These are phyloP conservation scores for Spodoptera littoralis DNA, from an alignment of 2,888 invertebrate species.

Conservation along the genomic window DNA sequence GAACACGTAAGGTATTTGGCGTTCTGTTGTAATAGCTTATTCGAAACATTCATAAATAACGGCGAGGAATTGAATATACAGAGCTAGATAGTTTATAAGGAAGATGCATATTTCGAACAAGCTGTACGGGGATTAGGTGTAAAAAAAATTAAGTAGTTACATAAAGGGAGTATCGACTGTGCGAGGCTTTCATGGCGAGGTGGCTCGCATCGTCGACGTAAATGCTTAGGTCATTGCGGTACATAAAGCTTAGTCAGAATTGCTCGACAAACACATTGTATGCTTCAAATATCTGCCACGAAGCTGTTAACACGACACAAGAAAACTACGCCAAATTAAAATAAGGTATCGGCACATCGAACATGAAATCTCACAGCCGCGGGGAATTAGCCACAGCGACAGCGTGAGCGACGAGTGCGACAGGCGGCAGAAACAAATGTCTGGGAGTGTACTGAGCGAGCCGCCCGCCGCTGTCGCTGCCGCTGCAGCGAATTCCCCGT, in stretches of 20 bases:
- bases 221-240: conserved; percentile 28
- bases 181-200: conserved; percentile 13
- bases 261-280: conserved; percentile 19
- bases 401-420: too few relatives aligned
- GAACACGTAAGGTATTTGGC: conserved; percentile 74
- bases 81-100: conserved; percentile 4
- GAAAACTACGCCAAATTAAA: conserved; percentile 47
- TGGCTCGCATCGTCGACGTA: conserved; percentile 26
- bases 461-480: too few relatives aligned
- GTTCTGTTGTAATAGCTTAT: conserved; percentile 34
- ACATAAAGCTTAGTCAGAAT: conserved; percentile 36
- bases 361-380: conserved; percentile 29
- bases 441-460: too few relatives aligned
- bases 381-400: too few relatives aligned
- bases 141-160: conserved; percentile 9
- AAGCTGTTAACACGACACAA: conserved; percentile 46
- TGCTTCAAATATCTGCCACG: conserved; percentile 28
- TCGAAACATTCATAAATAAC: conserved; percentile 17
- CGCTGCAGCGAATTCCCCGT: too few relatives aligned
- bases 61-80: conserved; percentile 7
- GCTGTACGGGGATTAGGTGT: conserved; percentile 13
- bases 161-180: conserved; percentile 29
- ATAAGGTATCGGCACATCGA: conserved; percentile 41
- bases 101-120: conserved; percentile 36
- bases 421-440: too few relatives aligned